phyloP scores from a whole-genome alignment of 2,797 vertebrate genomes.

The Brachyrhaphis roseni region DNA sequence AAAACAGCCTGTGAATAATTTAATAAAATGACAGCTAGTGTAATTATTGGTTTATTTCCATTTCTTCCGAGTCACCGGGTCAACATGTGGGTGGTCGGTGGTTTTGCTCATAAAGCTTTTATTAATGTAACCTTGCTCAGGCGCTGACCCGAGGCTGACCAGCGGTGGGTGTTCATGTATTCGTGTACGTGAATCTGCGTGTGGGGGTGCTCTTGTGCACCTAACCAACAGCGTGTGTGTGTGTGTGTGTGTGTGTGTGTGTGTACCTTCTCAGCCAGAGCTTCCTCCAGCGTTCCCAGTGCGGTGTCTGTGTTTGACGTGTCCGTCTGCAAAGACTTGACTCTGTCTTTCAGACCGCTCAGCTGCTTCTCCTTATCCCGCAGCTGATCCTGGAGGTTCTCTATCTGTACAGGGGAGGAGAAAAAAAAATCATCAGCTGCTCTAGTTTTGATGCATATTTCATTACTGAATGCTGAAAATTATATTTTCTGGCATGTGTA shows the following conservation, averaged over 20 bases:
- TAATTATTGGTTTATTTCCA: constrained; percentile 68
- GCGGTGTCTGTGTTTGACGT: constrained; percentile 97
- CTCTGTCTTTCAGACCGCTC: constrained; percentile 91
- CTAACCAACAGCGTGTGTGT: too few species aligned
- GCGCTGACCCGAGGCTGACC: constrained; percentile 54
- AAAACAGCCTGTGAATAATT: constrained; percentile 51
- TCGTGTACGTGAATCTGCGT: constrained; percentile 22
- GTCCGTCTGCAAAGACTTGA: constrained; percentile 94
- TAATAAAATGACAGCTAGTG: constrained; percentile 54
- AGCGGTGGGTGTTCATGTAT: constrained; percentile 18
- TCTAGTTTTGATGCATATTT: constrained; percentile 13
- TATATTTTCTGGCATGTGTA: background rate
- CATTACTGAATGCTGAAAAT: constrained; percentile 1
- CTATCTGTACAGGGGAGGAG: constrained; percentile 79
- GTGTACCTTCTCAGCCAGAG: constrained; percentile 91
- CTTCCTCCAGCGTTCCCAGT: constrained; percentile 94
- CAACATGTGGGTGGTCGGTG: constrained; percentile 58
- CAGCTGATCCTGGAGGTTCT: constrained; percentile 96
- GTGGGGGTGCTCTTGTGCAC: too few species aligned
- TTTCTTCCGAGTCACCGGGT: constrained; percentile 51
- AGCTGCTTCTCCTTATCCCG: constrained; percentile 97
- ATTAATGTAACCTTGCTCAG: constrained; percentile 57
- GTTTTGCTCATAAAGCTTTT: constrained; percentile 56
- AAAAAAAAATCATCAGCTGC: background rate
- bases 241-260: constrained; percentile 23